Evolutionary conservation across 2,113 vertebrate species (phyloP), one percentile per base, ranked within the genome.

Genomic region (Clupea harengus): DNA sequence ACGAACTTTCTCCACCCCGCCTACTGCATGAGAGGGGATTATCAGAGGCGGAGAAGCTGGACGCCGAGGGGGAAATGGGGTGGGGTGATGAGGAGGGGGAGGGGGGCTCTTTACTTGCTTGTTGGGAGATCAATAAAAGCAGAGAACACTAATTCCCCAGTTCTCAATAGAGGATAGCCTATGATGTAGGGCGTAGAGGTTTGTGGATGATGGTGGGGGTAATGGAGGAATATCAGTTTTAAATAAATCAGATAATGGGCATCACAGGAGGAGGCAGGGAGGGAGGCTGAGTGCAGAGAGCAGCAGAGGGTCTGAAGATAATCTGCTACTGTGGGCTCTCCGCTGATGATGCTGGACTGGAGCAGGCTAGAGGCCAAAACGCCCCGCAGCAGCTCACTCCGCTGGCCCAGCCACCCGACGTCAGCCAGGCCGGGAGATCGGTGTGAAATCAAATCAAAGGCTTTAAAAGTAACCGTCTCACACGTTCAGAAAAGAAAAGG

Each of bases 1-100:
- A 93, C 92, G 90, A 88, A 92, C 89, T 90, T 87, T 78, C 72
- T 78, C 13, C 72, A 78, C 72, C 28, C 72, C 72, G 39, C 28
- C 25, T 28, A 78, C 32, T n/a, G 8, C 25, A 28, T 9, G n/a
- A 72, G n/a, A 72, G 67, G 67, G 67, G 28, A 44, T 32, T 39
- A 44, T 39, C 72, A 78, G 15, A 75, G 67, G 67, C 32, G 7
- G 67, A 75, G 67, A 75, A 7, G 32, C 32, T 32, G 67, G 67
- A 4, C 1, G 25, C 10, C 10, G 72, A 78, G 32, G 72, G 15
- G 72, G 1, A 28, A 13, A 32, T 28, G 64, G 28, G 72, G 11
- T 78, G 25, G 72, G 32, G 28, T n/a, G 6, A 8, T 11, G 64
- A 15, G n/a, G 25, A 82, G 60, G 54, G 52, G 11, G 28, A 39